Evolutionary conservation across 2,888 invertebrate species (phyloP).

Genomic region (Meiosimyza platycephala): DNA sequence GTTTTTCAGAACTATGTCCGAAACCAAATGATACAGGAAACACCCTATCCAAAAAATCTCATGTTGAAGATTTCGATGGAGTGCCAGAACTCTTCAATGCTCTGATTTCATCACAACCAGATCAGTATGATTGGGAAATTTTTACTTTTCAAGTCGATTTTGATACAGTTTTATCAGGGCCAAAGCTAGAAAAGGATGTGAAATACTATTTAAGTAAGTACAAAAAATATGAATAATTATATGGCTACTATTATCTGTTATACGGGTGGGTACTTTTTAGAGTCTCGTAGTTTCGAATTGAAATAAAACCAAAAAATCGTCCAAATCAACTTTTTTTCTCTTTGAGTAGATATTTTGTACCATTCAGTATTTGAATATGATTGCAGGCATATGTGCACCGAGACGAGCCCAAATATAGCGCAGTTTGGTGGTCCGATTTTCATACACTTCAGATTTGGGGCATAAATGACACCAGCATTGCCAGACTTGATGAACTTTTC

Average conservation of each 20-base stretch:
- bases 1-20: slow-evolving; percentile 83
- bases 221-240: slow-evolving; percentile 3
- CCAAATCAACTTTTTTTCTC: too few species aligned
- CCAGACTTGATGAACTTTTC: too few species aligned
- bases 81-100: slow-evolving; percentile 86
- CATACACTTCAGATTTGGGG: too few species aligned
- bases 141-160: slow-evolving; percentile 84
- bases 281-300: too few species aligned
- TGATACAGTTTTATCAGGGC: slow-evolving; percentile 74
- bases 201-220: slow-evolving; percentile 79
- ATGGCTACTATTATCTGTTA: background rate
- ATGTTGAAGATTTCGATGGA: slow-evolving; percentile 87
- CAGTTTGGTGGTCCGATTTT: too few species aligned
- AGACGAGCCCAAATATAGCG: too few species aligned
- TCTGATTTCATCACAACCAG: slow-evolving; percentile 79
- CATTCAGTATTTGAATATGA: too few species aligned
- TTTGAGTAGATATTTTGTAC: too few species aligned
- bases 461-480: too few species aligned
- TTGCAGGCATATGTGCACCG: too few species aligned
- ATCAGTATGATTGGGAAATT: slow-evolving; percentile 86
- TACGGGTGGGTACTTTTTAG: too few species aligned
- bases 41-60: slow-evolving; percentile 81
- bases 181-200: slow-evolving; percentile 76
- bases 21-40: slow-evolving; percentile 83
- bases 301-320: too few species aligned